Evolutionary conservation across 2,113 vertebrate species (phyloP).

Genomic region (Microcebus tavaratra): DNA sequence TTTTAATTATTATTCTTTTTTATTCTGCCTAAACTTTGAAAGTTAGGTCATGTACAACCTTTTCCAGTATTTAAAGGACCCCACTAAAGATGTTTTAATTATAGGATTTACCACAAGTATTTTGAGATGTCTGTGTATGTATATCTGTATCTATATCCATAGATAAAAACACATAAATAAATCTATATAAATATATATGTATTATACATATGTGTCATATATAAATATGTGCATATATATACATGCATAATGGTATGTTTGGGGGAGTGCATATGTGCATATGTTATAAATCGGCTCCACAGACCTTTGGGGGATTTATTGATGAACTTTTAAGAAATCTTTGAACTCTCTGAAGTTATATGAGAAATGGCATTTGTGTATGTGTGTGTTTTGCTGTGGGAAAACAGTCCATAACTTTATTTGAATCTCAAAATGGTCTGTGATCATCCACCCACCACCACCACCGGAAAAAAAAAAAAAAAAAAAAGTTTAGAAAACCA

Average conservation of each 20-base stretch:
- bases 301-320: background rate
- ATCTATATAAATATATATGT: background rate
- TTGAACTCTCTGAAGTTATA: background rate
- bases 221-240: background rate
- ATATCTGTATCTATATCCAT: background rate
- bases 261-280: background rate
- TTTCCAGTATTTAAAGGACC: conserved; percentile 31
- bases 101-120: background rate
- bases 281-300: background rate
- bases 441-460: background rate
- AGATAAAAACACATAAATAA: background rate
- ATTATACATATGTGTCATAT: background rate
- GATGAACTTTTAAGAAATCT: background rate
- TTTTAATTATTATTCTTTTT: conserved; percentile 12
- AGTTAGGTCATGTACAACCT: background rate
- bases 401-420: background rate
- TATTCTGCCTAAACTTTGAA: conserved; percentile 17
- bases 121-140: background rate
- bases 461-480: background rate
- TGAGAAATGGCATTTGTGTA: background rate
- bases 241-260: background rate
- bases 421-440: conserved; percentile 36
- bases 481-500: background rate
- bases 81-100: conserved; percentile 17
- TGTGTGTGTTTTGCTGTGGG: background rate